These are phyloP conservation scores for Oncorhynchus keta DNA, from an alignment of 2,113 vertebrate genomes.

Conservation along the genomic window DNA sequence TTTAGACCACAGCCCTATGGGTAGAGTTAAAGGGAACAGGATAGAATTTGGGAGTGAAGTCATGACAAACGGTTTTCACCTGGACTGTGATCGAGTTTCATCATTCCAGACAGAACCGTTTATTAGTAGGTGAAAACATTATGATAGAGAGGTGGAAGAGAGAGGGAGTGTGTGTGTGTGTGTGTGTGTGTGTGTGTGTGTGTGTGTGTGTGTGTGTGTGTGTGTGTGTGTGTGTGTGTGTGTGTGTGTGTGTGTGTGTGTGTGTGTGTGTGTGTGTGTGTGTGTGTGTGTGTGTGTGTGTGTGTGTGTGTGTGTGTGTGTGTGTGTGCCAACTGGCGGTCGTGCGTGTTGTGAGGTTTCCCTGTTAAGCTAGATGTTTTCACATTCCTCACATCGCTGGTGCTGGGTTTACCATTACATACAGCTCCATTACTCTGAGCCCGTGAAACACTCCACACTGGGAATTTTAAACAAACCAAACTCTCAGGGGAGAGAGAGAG, in stretches of 20 bases:
- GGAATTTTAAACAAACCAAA: not conserved
- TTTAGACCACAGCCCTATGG: no score
- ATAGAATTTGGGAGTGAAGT: not conserved
- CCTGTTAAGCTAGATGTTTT: not conserved
- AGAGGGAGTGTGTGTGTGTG: not conserved
- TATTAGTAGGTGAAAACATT: constrained; percentile 57
- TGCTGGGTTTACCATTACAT: constrained; percentile 54
- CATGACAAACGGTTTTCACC: constrained; percentile 61
- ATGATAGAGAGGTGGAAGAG: constrained; percentile 26
- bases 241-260: no score
- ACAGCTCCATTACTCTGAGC: constrained; percentile 54
- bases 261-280: no score
- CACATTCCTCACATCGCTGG: constrained; percentile 41
- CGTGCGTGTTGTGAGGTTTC: not conserved
- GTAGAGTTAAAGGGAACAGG: no score
- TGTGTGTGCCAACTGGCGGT: no score
- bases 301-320: no score
- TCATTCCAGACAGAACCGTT: constrained; percentile 42
- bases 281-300: no score
- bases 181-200: no score
- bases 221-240: no score
- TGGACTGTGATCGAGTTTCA: constrained; percentile 53
- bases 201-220: no score
- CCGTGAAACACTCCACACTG: not conserved
- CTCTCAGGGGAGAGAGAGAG: not conserved